Base-by-base conservation (phyloP, 2,888 invertebrate genomes). In the Meloe dianella region DNA sequence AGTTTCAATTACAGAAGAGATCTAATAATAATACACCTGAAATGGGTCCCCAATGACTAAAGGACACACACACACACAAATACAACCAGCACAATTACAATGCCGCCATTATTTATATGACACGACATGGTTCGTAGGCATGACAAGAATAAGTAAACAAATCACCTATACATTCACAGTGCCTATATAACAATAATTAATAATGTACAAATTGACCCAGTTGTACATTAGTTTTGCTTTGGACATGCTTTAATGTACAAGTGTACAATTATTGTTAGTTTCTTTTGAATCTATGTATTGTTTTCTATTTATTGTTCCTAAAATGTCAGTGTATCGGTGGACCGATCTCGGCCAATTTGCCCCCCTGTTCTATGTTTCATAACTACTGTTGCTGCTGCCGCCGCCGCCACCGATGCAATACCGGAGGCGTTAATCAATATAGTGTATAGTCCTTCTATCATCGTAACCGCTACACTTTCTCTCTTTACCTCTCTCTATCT, bases 1-100 rank as follows among this genome's bases (percentile, higher is more conserved):
- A 75, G 76, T 76, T 76, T 77, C 76, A 77, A 77, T 76, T 77
- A 76, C 74, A 75, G 67, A 70, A n/a, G n/a, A 73, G 74, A 74
- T 76, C 75, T n/a, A n/a, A n/a, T 74, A 76, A 77, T 77, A 76
- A 75, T 72, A 74, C 74, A 75, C 75, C 76, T 74, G 74, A 70
- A 77, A 77, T 72, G 74, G 74, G 74, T 75, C 77, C 76, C 77
- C 66, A 65, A 75, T 74, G 77, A 73, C 65, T 61, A 63, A 65
- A 67, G 73, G 73, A 72, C 72, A 74, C 72, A 74, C 72, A 72
- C 73, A 71, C 71, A 71, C 70, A 65, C 12, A 9, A 10, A 38
- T 67, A 64, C 56, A 35, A 61, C 64, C 57, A 62, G 58, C 63
- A 57, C 61, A 64, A 66, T 68, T 57, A 66, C 57, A 59, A 67